Base-by-base conservation (phyloP, 1,140 invertebrate genomes). In the Solenopsis invicta region DNA sequence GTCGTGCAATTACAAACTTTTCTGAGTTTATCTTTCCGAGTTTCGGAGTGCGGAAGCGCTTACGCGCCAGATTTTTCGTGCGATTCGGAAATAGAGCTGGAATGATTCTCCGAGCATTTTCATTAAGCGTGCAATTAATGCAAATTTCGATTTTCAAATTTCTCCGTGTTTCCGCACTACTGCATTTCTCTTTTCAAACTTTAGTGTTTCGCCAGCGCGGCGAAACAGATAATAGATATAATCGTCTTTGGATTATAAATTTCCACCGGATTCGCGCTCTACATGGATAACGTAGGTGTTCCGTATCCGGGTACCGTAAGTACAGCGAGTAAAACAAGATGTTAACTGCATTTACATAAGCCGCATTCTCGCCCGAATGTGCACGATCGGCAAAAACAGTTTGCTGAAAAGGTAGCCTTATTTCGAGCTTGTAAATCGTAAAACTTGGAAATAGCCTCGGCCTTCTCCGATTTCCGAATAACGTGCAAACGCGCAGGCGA, bases 1-100 rank as follows among this genome's bases (percentile, higher is more conserved):
- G 80, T 84, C 80, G 54, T 75, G 69, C 80, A 84, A 74, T 84
- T 74, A 74, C 54, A 74, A 75, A 84, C 80, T 84, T 75, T 84
- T 75, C 80, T 24, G 69, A 84, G 69, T 75, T 84, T 84, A 62
- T 84, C 67, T 84, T 84, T 61, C 16, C 48, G 13, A 37, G 54
- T 75, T 61, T n/a, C 54, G 37, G 13, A 16, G 9, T 18, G 37
- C 3, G 29, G 41, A 16, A 9, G 45, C 37, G 45, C 48, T 45
- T 52, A 66, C 24, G 61, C 29, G 29, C 34, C 37, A 50, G 21
- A 37, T 18, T 66, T 64, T 64, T 24, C 66, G 21, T 56, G 13
- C 16, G 48, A 45, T 16, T 29, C 24, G 45, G 54, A 37, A 75
- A 37, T 74, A 18, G n/a, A 74, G 24, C 34, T 5, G 0, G 16